phyloP scores from a whole-genome alignment of 2,888 invertebrate species.

The Eueremaeus valkanovi region DNA sequence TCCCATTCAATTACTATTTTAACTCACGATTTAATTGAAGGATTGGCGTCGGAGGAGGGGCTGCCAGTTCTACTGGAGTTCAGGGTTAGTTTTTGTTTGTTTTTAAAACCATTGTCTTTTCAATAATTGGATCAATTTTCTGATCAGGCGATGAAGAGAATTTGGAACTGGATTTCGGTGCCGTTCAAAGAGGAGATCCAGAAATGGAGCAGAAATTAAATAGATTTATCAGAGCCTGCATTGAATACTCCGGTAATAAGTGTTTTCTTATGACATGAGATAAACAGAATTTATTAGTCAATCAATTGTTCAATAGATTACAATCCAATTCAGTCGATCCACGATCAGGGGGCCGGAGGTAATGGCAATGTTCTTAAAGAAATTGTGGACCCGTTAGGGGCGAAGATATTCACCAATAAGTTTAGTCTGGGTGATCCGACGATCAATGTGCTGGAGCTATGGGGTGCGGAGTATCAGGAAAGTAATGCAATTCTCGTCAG shows the following conservation, averaged over 20 bases:
- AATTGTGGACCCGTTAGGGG: conserved; percentile 89
- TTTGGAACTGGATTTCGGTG: conserved; percentile 85
- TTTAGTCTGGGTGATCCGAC: conserved; percentile 93
- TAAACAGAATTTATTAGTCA: background rate
- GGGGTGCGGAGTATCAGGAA: conserved; percentile 99
- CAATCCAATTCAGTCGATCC: conserved; percentile 87
- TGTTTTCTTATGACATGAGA: background rate
- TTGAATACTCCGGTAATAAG: conserved; percentile 65
- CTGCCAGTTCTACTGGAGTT: conserved; percentile 91
- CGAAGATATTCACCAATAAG: conserved; percentile 76
- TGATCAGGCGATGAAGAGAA: conserved; percentile 60
- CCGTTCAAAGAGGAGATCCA: conserved; percentile 92
- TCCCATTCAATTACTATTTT: background rate
- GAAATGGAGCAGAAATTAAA: conserved; percentile 99
- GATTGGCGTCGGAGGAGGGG: conserved; percentile 98
- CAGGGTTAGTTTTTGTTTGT: conserved; percentile 61
- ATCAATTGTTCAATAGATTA: conserved; percentile 42
- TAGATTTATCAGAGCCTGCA: conserved; percentile 83
- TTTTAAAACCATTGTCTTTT: background rate
- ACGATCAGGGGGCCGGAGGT: conserved; percentile 99
- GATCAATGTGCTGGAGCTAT: conserved; percentile 83
- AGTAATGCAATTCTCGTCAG: conserved; percentile 82
- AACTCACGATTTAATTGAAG: conserved; percentile 62
- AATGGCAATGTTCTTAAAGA: conserved; percentile 91
- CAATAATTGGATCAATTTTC: background rate